Evolutionary conservation across 2,888 invertebrate species (phyloP), one percentile per base, ranked within the genome.

Genomic region (Cylloceria caligata): DNA sequence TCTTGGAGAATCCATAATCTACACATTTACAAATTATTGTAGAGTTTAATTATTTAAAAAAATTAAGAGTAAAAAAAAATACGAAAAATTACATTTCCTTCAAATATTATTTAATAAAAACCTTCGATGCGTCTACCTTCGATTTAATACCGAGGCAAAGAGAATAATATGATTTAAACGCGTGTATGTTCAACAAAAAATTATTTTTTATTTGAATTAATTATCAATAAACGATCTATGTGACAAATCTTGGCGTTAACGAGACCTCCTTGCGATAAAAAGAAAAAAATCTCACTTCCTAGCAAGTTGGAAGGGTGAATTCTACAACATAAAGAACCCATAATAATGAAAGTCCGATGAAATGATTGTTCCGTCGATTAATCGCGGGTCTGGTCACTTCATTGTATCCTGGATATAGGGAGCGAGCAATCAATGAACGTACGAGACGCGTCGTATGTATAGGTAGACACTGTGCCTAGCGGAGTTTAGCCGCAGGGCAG

Each of bases 341-440:
- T 42, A n/a, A 60, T 34, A 60, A 60, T 60, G 60, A 60, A 19
- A 34, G 60, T 60, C 60, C 36, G 60, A 60, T 60, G 34, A 36
- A 60, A 16, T 30, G 71, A 71, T 72, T 45, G n/a, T 45, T 30
- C 45, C 45, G 60, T 69, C 60, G 34, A 34, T 65, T 65, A 47
- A 65, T 47, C 30, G 65, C 16, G n/a, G 13, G 36, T 16, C 24
- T 55, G 57, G 42, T 45, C 30, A 45, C 21, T 60, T 57, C 30
- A 72, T 60, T 72, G 72, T 60, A 60, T 47, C 45, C 13, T 19
- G 30, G 19, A 16, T 42, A 30, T 16, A 34, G 72, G 72, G 60
- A 72, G 72, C 60, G 57, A 60, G 57, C 13, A 72, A 52, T 69
- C 55, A 55, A 69, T 36, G 55, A 52, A 55, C 27, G 60, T 19